phyloP scores from a whole-genome alignment of 2,888 invertebrate genomes.

The Druceiella hillmani region DNA sequence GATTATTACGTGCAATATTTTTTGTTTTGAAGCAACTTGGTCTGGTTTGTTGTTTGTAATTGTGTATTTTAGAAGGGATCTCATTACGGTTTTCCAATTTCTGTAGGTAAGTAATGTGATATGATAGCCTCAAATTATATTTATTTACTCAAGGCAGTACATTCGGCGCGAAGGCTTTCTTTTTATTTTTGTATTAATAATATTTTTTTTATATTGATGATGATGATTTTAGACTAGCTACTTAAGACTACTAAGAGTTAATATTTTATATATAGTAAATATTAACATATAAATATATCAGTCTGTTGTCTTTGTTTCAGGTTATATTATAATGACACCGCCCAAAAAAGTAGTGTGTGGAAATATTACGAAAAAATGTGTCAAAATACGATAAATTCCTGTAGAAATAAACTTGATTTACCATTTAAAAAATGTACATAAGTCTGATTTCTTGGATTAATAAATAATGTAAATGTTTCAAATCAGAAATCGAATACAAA shows the following conservation, averaged over 20 bases:
- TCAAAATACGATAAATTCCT: conserved; percentile 13
- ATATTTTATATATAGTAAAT: neutral
- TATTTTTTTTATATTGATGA: too few relatives aligned
- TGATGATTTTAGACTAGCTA: conserved; percentile 3
- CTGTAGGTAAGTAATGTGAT: neutral
- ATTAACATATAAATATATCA: conserved; percentile 1
- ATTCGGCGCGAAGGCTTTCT: conserved; percentile 1
- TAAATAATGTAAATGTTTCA: conserved; percentile 2
- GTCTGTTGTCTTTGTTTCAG: conserved; percentile 4
- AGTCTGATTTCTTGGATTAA: conserved; percentile 3
- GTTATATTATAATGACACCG: conserved; percentile 12
- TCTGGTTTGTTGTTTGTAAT: conserved; percentile 1
- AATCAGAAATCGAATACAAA: conserved; percentile 1
- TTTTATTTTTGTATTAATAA: conserved; percentile 1
- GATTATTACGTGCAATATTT: neutral
- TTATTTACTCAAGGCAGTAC: too few relatives aligned
- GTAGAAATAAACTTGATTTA: conserved; percentile 22
- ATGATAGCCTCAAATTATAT: conserved; percentile 3
- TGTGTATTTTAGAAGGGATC: conserved; percentile 4
- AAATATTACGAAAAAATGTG: conserved; percentile 16
- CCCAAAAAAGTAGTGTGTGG: conserved; percentile 20
- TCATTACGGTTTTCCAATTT: conserved; percentile 3
- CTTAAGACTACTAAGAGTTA: neutral
- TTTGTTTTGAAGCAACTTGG: neutral
- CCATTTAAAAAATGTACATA: conserved; percentile 17